phyloP scores from a whole-genome alignment of 2,797 vertebrate genomes.

The Trematomus bernacchii region DNA sequence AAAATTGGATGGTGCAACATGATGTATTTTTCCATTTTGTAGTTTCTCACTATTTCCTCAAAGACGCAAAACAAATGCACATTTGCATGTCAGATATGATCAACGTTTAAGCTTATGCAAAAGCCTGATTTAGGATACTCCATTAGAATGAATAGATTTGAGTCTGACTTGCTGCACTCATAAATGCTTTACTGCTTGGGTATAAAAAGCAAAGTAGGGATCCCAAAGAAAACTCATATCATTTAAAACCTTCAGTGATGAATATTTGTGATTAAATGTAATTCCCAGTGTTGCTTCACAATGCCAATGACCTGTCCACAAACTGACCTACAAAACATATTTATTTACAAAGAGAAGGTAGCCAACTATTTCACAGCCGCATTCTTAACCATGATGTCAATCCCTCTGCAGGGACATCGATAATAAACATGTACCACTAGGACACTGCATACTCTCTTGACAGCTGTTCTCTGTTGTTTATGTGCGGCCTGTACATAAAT shows the following conservation, averaged over 20 bases:
- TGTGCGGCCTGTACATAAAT: conserved; percentile 67
- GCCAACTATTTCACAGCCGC: conserved; percentile 69
- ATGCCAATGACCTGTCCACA: conserved; percentile 60
- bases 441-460: conserved; percentile 65
- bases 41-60: not conserved
- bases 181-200: not conserved
- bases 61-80: not conserved
- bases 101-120: not conserved
- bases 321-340: conserved; percentile 58
- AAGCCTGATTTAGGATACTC: not conserved
- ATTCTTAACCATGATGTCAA: conserved; percentile 75
- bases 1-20: not conserved
- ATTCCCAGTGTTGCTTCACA: conserved; percentile 42
- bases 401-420: conserved; percentile 63
- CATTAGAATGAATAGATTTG: not conserved
- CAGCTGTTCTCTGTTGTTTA: conserved; percentile 78
- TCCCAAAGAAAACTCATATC: conserved; percentile 21
- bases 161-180: not conserved
- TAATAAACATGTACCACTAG: conserved; percentile 77
- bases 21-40: not conserved
- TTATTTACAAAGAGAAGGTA: conserved; percentile 69
- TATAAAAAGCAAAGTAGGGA: not conserved
- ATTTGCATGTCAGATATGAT: not conserved
- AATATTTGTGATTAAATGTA: conserved; percentile 52
- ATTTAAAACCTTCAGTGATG: conserved; percentile 39